Evolutionary conservation across 2,888 invertebrate genomes (phyloP).

Genomic region (Rutpela maculata): DNA sequence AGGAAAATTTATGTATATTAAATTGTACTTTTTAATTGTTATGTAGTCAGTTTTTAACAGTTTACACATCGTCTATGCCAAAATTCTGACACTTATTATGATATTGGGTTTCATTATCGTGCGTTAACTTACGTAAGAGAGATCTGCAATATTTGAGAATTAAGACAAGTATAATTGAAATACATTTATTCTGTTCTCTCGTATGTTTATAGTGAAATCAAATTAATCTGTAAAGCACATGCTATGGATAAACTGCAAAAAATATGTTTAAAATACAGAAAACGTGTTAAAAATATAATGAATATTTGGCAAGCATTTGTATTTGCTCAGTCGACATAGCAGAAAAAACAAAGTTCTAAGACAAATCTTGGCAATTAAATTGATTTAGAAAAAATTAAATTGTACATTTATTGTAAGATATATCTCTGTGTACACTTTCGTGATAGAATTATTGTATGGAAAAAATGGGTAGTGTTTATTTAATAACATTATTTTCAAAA

Average conservation of each 20-base stretch:
- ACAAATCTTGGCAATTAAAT: constrained; percentile 25
- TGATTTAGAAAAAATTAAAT: constrained; percentile 10
- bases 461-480: neutral
- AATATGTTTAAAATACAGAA: constrained; percentile 42
- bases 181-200: neutral
- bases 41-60: neutral
- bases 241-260: constrained; percentile 31
- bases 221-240: constrained; percentile 11
- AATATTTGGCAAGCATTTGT: constrained; percentile 57
- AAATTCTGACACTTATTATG: neutral
- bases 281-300: constrained; percentile 57
- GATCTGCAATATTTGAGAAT: neutral
- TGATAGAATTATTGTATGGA: neutral
- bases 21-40: neutral
- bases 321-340: constrained; percentile 42
- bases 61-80: neutral
- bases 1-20: neutral
- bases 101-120: neutral
- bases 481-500: no score
- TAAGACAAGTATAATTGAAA: neutral
- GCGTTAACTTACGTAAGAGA: neutral
- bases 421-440: neutral
- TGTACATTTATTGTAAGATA: constrained; percentile 3
- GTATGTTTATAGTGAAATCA: neutral
- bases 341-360: constrained; percentile 23